phyloP scores from a whole-genome alignment of 2,797 vertebrate species.

The Mycteria americana region DNA sequence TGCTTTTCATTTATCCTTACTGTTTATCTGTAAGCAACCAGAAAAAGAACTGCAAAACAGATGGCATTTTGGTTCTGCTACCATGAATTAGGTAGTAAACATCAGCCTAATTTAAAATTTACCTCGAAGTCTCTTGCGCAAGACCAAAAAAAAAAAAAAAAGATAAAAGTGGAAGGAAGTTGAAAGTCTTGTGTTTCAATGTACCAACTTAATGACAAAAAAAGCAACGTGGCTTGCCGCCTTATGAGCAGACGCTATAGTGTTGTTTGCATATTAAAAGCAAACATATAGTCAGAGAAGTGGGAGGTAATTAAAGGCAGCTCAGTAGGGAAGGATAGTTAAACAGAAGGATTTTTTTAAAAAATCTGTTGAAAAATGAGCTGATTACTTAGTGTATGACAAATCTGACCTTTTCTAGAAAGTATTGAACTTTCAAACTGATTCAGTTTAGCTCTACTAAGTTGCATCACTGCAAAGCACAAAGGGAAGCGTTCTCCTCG shows the following conservation, averaged over 20 bases:
- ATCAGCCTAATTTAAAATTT: not conserved
- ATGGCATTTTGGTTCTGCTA: not conserved
- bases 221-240: not conserved
- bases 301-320: not conserved
- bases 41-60: not conserved
- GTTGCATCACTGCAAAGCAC: not conserved
- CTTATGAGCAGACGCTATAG: not conserved
- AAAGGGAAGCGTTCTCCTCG: not conserved
- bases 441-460: not conserved
- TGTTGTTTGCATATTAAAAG: conserved; percentile 20
- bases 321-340: not conserved
- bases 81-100: not conserved
- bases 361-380: not conserved
- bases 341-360: not conserved
- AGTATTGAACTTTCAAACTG: not conserved
- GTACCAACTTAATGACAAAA: not conserved
- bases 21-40: not conserved
- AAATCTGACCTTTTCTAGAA: not conserved
- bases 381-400: not conserved
- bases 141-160: not conserved
- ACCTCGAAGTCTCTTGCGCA: not conserved
- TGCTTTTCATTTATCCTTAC: not conserved
- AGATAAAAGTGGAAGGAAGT: not conserved
- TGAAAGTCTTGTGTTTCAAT: not conserved
- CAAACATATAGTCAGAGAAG: not conserved